Evolutionary conservation across 2,113 vertebrate genomes (phyloP).

Genomic region (Charina bottae): DNA sequence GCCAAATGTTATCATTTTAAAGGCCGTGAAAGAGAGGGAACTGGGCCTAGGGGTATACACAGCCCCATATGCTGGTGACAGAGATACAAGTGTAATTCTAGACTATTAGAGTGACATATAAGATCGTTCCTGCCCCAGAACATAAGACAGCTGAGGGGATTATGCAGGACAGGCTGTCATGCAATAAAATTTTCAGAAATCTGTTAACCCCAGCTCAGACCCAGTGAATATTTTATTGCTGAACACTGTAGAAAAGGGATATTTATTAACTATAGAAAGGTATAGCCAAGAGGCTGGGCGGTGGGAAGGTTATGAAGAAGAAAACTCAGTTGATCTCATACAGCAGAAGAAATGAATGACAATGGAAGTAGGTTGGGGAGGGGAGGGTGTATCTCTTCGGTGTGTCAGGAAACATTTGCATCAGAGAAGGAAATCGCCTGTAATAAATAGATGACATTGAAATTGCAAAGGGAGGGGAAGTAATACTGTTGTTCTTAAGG

Average conservation of each 20-base stretch:
- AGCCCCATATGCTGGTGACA: slow-evolving; percentile 93
- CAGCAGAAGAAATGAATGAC: slow-evolving; percentile 29
- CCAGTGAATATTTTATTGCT: slow-evolving; percentile 93
- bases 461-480: slow-evolving; percentile 27
- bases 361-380: slow-evolving; percentile 14
- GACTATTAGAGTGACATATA: slow-evolving; percentile 92
- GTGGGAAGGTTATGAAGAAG: slow-evolving; percentile 63
- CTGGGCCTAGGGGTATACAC: slow-evolving; percentile 94
- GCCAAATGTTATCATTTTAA: slow-evolving; percentile 95
- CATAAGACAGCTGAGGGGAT: slow-evolving; percentile 85
- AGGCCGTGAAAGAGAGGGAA: slow-evolving; percentile 90
- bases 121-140: slow-evolving; percentile 85
- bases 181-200: slow-evolving; percentile 93
- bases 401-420: slow-evolving; percentile 41
- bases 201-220: slow-evolving; percentile 91
- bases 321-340: slow-evolving; percentile 29
- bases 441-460: neutral
- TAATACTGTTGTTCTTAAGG: neutral
- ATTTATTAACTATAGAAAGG: slow-evolving; percentile 91
- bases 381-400: slow-evolving; percentile 38
- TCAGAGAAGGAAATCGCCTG: slow-evolving; percentile 24
- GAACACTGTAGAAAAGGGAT: slow-evolving; percentile 77
- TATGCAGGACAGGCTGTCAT: slow-evolving; percentile 90
- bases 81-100: slow-evolving; percentile 97
- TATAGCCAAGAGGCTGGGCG: slow-evolving; percentile 71